Base-by-base conservation (phyloP, 2,888 invertebrate species). In the Thymelicus lineola region DNA sequence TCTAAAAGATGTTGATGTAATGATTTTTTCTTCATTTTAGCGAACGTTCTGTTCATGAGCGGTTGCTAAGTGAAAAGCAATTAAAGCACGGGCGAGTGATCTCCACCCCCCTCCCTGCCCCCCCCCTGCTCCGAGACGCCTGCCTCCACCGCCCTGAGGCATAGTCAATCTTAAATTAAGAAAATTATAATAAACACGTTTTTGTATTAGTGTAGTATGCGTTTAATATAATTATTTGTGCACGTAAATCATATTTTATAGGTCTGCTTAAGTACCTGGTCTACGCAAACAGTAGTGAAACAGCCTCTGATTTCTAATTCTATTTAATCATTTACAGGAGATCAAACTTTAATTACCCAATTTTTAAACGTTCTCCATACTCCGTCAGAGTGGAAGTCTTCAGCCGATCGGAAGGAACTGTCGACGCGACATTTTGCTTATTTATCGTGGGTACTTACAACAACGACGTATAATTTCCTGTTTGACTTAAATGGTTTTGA, bases 11-110 rank as follows among this genome's bases (percentile, higher is more conserved):
- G 93, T 93, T 92, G 91, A 90, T 92, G 90, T 92, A 93, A 93
- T 92, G 90, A 92, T 93, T 93, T 93, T 92, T 92, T 91, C 86
- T 91, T 91, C 88, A 91, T 92, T 91, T 90, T 91, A 89, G 83
- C 89, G 84, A 88, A 81, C 84, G 83, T 87, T 89, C 86, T 91
- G 90, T 91, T 93, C 91, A 92, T 91, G 90, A 93, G 89, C 91
- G 91, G 92, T 93, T 93, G 93, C 92, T 93, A 93, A 93, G 93
- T 93, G 91, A 92, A 93, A 93, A 93, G 92, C 93, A 93, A 93
- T 93, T 93, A 93, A 93, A 93, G 89, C 92, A 94, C 89, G 94
- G 94, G 87, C 92, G 94, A 94, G 91, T 93, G 94, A 94, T 94
- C 94, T 86, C 87, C 86, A 77, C 86, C 83, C 83, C 74, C 85